phyloP scores from a whole-genome alignment of 2,113 vertebrate genomes.

The Podarcis raffonei region DNA sequence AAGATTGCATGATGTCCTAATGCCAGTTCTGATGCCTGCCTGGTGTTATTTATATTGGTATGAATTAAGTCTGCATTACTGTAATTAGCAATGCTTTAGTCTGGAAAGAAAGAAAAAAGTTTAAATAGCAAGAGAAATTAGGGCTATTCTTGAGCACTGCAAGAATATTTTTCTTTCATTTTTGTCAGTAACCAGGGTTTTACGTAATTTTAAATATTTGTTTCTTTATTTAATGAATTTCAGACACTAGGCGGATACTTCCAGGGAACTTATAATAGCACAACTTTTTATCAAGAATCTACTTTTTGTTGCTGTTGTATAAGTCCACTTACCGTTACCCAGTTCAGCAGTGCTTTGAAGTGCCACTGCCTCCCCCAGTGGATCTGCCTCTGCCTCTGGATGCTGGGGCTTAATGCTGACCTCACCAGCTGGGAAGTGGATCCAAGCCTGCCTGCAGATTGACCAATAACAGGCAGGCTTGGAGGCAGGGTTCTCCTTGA shows the following conservation, averaged over 20 bases:
- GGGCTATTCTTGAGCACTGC: slow-evolving; percentile 28
- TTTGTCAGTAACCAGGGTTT: slow-evolving; percentile 15
- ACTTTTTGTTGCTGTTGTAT: no score
- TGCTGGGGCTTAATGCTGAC: no score
- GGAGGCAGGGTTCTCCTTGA: no score
- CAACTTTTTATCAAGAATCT: neutral
- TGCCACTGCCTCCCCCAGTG: no score
- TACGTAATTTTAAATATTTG: slow-evolving; percentile 15
- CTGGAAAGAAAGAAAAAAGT: neutral
- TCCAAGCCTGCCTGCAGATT: no score
- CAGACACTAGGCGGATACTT: neutral
- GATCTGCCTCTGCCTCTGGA: no score
- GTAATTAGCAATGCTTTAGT: slow-evolving; percentile 34
- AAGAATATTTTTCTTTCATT: slow-evolving; percentile 41
- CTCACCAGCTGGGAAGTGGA: no score
- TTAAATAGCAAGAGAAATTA: slow-evolving; percentile 48
- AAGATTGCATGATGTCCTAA: slow-evolving; percentile 25
- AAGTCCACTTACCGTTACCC: no score
- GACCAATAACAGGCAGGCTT: no score
- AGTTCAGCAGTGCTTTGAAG: no score
- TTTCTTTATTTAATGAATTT: neutral
- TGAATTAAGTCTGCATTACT: slow-evolving; percentile 40
- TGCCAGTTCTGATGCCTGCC: slow-evolving; percentile 19
- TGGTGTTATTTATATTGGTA: slow-evolving; percentile 28
- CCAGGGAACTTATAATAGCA: neutral